Evolutionary conservation across 2,113 vertebrate species (phyloP), one percentile per base, ranked within the genome.

Genomic region (Cochlearius cochlearius): DNA sequence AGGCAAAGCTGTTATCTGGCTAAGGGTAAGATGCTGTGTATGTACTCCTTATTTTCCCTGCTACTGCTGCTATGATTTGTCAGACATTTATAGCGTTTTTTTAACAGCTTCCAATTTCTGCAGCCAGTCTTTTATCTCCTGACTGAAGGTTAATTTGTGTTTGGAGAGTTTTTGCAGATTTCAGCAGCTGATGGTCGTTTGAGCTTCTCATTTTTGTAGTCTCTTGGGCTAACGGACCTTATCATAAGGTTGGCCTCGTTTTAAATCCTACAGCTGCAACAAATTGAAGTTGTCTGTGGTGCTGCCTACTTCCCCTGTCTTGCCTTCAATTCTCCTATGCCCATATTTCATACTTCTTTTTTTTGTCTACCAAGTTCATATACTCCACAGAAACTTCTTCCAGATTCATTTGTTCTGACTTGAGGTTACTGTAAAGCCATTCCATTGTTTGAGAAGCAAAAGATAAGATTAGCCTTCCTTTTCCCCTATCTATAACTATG

Each of bases 61-160:
- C 82, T 92, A 26, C 43, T 68, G 62, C 79, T 93, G 92, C 52
- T 83, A 15, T 87, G 69, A 81, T 95, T 95, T 92, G 32, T 95
- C 93, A 84, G 90, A 79, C 80, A 25, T 55, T 85, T 95, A 68
- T 25, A 81, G 84, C 58, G 20, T 38, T 91, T 90, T 94, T 91
- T 86, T 85, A 79, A 81, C 85, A 58, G 67, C 49, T 95, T 97
- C 84, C 55, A 89, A 5, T 88, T 96, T 92, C 83, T 88, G 29
- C 55, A 78, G 81, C 84, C 76, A 63, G 76, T 86, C 93, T 96
- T 96, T 97, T 97, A 96, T 97, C 93, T 97, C 81, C 38, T 66
- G 74, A 59, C 82, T 92, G 75, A 91, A 96, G 92, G 88, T 96
- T 97, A 96, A 92, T 96, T 95, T 96, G 90, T 94, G 60, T 96